Evolutionary conservation across 2,888 invertebrate genomes (phyloP).

Genomic region (Troilus luridus): DNA sequence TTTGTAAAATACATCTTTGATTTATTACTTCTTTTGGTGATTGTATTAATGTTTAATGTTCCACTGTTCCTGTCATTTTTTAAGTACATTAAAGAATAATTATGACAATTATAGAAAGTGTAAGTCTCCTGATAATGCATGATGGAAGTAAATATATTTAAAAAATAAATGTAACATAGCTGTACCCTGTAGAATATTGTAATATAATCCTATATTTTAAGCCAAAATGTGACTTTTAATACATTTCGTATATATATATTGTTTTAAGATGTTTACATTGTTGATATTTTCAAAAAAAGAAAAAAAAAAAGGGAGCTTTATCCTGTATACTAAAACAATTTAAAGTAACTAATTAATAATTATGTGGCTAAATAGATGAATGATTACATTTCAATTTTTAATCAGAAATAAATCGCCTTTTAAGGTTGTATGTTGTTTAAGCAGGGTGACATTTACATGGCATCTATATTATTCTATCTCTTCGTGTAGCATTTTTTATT

Average conservation of each 20-base stretch:
- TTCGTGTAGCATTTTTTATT: slow-evolving; percentile 39
- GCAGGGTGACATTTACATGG: slow-evolving; percentile 61
- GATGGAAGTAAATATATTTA: slow-evolving; percentile 50
- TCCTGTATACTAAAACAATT: slow-evolving; percentile 62
- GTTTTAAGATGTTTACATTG: slow-evolving; percentile 60
- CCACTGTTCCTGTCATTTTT: slow-evolving; percentile 50
- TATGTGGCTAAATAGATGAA: slow-evolving; percentile 62
- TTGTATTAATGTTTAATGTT: slow-evolving; percentile 45
- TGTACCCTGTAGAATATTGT: slow-evolving; percentile 61
- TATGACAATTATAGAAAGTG: slow-evolving; percentile 43
- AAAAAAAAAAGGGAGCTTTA: slow-evolving; percentile 57
- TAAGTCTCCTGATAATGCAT: slow-evolving; percentile 58
- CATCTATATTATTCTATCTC: slow-evolving; percentile 52
- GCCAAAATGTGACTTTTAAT: slow-evolving; percentile 61
- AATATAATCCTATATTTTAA: slow-evolving; percentile 60
- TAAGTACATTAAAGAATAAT: slow-evolving; percentile 19
- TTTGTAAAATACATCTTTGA: slow-evolving; percentile 54
- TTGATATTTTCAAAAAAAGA: slow-evolving; percentile 57
- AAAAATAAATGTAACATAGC: slow-evolving; percentile 60
- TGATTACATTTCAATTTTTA: slow-evolving; percentile 58
- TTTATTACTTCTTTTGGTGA: slow-evolving; percentile 31
- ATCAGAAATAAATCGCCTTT: slow-evolving; percentile 59
- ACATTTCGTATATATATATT: slow-evolving; percentile 55
- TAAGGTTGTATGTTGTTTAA: slow-evolving; percentile 62
- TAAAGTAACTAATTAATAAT: slow-evolving; percentile 61